Evolutionary conservation across 2,888 invertebrate genomes (phyloP).

Genomic region (Entomobrya multifasciata): DNA sequence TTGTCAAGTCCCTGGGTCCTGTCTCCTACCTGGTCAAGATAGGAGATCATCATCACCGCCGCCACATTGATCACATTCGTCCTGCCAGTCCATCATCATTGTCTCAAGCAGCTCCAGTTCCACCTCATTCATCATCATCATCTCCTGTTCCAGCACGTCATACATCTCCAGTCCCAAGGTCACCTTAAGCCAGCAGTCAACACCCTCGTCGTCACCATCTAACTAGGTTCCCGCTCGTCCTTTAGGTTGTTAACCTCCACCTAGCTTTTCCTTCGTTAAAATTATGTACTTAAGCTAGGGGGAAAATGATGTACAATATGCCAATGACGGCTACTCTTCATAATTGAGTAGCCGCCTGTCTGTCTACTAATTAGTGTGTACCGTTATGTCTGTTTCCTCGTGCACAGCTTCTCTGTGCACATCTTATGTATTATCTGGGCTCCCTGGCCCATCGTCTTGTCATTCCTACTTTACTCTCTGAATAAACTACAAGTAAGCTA

Average conservation of each 20-base stretch:
- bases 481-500: too few relatives aligned
- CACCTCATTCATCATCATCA: background rate
- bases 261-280: background rate
- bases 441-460: too few relatives aligned
- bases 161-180: too few relatives aligned
- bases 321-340: background rate
- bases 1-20: conserved; percentile 32
- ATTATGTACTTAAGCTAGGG: background rate
- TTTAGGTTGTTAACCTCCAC: background rate
- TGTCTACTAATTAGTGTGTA: too few relatives aligned
- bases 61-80: conserved; percentile 61
- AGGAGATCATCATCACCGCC: background rate
- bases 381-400: background rate
- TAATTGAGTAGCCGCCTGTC: background rate
- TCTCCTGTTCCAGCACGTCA: background rate
- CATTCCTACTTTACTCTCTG: too few relatives aligned
- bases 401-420: conserved; percentile 21
- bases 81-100: background rate
- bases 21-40: conserved; percentile 41
- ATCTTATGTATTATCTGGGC: too few relatives aligned
- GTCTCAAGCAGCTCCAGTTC: too few relatives aligned
- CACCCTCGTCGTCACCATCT: background rate
- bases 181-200: too few relatives aligned
- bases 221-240: background rate
- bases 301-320: conserved; percentile 18